A percentile compares a stretch with the other conserved stretches of the same genome.
Conservation (phyloP, 2,888 invertebrate genomes). For the Lymantria monacha region DNA sequence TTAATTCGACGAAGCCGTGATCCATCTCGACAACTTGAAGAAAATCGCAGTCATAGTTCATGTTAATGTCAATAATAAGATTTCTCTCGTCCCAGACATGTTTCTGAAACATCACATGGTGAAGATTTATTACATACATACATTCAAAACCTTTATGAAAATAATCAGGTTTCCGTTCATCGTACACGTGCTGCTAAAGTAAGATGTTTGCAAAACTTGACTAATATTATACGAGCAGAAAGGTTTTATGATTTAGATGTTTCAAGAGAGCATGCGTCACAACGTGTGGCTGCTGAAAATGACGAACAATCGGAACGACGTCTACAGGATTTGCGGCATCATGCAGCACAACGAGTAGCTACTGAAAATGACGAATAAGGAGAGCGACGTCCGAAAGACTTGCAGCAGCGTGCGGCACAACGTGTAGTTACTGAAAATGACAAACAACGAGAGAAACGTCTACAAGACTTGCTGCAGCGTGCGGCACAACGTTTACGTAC, state of each 20-base stretch:
- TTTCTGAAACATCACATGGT: background rate
- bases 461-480: conserved; percentile 1
- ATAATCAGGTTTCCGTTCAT: background rate
- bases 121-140: background rate
- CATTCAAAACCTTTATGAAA: background rate
- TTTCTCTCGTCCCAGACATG: background rate
- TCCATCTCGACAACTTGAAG: background rate
- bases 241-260: conserved; percentile 10
- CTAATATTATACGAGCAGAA: conserved; percentile 4
- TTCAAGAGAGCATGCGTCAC: conserved; percentile 1
- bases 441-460: conserved; percentile 5
- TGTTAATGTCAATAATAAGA: too few species aligned
- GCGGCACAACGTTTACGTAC: background rate
- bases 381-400: conserved; percentile 6
- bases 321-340: conserved; percentile 4
- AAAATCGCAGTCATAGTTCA: too few species aligned
- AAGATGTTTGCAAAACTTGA: conserved; percentile 14
- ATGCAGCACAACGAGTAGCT: conserved; percentile 4
- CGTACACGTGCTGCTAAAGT: conserved; percentile 6
- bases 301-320: conserved; percentile 10
- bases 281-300: conserved; percentile 7
- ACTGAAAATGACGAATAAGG: conserved; percentile 3
- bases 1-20: background rate
- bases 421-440: conserved; percentile 6
- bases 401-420: conserved; percentile 5